These are phyloP conservation scores for Callaeas wilsoni DNA, from an alignment of 2,113 vertebrate species.

Conservation along the genomic window DNA sequence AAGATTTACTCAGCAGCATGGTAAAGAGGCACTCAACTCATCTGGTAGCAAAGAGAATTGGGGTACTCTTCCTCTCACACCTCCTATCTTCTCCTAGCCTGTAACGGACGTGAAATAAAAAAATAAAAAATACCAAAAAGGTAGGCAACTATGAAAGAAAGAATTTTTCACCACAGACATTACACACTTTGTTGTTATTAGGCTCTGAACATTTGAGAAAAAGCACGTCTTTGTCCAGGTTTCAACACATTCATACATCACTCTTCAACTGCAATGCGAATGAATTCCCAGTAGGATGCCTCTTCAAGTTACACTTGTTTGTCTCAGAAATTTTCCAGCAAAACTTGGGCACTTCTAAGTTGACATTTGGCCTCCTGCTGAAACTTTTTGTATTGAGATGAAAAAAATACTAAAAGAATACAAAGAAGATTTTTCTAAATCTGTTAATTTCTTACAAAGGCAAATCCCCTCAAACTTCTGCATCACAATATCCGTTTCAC, in stretches of 20 bases:
- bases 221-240: not conserved
- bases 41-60: not conserved
- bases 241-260: constrained; percentile 10
- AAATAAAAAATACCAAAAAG: not conserved
- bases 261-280: not conserved
- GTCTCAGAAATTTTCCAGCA: constrained; percentile 4
- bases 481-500: not conserved
- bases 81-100: not conserved
- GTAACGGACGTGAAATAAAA: not conserved
- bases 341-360: not conserved
- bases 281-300: not conserved
- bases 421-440: not conserved
- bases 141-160: not conserved
- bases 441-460: not conserved
- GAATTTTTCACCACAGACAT: not conserved
- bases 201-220: not conserved
- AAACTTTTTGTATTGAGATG: not conserved
- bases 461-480: not conserved
- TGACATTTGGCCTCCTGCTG: not conserved
- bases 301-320: constrained; percentile 13
- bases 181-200: not conserved
- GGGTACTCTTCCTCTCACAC: not conserved
- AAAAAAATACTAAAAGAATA: not conserved
- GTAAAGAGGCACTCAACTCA: not conserved
- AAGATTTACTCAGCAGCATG: not conserved